Evolutionary conservation across 1,140 invertebrate species (phyloP), one percentile per base, ranked within the genome.

Genomic region (Papilio machaon): DNA sequence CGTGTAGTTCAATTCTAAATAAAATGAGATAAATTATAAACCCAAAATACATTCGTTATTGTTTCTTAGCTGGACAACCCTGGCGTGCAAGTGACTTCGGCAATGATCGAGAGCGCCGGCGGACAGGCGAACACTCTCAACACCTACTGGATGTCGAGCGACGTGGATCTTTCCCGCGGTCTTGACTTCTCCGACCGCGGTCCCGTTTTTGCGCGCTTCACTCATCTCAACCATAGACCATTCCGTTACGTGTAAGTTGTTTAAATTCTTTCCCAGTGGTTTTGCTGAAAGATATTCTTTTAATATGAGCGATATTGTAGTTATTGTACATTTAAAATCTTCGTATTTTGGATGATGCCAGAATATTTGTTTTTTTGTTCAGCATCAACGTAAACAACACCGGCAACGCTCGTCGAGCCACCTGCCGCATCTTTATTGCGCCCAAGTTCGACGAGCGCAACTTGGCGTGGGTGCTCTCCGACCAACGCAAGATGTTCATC

Each of bases 381-480:
- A 97, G 95, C 2, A 96, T 97, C 74, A 91, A 92, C 6, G 96
- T 96, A 6, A 96, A 97, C 89, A 95, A 95, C 35, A 94, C 94
- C 0, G 95, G 95, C 3, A 88, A 87, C 9, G 91, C 95, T 13
- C 90, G 95, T 73, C 95, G 95, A 17, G 96, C 96, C 19, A 98
- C 97, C 0, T 96, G 97, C 8, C 95, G 97, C 35, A 97, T 98
- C 83, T 98, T 97, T 94, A 92, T 98, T 30, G 96, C 95, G 0
- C 97, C 97, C 0, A 97, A 96, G 86, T 91, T 95, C 49, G 97
- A 98, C 82, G 97, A 98, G 85, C 95, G 96, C 67, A 97, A 96
- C 5, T 94, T 96, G 19, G 95, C 95, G 1, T 96, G 97, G 95
- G 84, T 93, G 15, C 95, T 97, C 75, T 91, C 95, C 1, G 96